A percentile compares a stretch with the other conserved stretches of the same genome.
phyloP scores from a whole-genome alignment of 2,113 vertebrate genomes.

The Hippolais icterina region DNA sequence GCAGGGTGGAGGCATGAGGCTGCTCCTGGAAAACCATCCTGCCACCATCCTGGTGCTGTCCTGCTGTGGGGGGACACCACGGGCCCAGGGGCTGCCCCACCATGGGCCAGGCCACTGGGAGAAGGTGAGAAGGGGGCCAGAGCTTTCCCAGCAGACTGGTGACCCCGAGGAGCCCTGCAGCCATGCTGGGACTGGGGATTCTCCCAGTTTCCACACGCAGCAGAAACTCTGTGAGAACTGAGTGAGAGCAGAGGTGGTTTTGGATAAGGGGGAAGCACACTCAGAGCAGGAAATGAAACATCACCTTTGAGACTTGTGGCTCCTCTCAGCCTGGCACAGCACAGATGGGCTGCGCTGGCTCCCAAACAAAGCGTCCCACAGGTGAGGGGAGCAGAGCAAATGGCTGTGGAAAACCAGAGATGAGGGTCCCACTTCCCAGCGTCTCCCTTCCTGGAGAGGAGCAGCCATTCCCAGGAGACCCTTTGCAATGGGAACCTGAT shows the following conservation, averaged over 20 bases:
- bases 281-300: not conserved
- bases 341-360: rapidly evolving
- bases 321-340: not conserved
- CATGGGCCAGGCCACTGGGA: not conserved
- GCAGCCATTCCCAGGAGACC: not conserved
- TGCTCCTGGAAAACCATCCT: not conserved
- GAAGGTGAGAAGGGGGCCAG: rapidly evolving
- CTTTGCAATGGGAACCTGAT: not conserved
- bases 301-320: not conserved
- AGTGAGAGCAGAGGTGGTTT: not conserved
- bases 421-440: not conserved
- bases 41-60: not conserved
- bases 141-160: not conserved
- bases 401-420: not conserved
- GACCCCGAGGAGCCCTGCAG: not conserved
- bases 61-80: not conserved
- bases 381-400: not conserved
- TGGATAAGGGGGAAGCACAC: not conserved
- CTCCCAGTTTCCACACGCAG: not conserved
- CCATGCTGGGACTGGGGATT: not conserved
- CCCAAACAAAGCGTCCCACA: rapidly evolving
- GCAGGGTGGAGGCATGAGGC: rapidly evolving
- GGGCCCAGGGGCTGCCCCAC: rapidly evolving
- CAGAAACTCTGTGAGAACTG: not conserved
- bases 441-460: not conserved